Evolutionary conservation across 2,113 vertebrate species (phyloP), one percentile per base, ranked within the genome.

Genomic region (Macrotus californicus): DNA sequence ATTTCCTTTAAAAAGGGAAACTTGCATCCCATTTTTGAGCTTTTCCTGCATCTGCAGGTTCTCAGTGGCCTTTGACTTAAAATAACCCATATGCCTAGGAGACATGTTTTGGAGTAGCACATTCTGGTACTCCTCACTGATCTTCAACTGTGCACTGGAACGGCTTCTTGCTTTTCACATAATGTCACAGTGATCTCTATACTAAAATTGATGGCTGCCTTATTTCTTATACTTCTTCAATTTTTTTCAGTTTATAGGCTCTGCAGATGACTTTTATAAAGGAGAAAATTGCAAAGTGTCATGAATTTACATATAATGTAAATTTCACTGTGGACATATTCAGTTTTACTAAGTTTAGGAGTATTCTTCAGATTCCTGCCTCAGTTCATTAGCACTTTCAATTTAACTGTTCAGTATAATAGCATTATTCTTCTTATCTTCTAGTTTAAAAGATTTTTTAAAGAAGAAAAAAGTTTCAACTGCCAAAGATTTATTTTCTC

Each of bases 401-500:
- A 43, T 89, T 66, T 80, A 66, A 94, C n/a, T 84, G 36, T 76
- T 59, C 36, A 82, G 22, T 73, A 36, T 34, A 81, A 46, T 2
- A 16, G 0, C 31, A 75, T 31, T 80, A 67, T 86, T 75, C 4
- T 46, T 94, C 46, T 73, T 36, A 69, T 59, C 31, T 80, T n/a
- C n/a, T 50, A 80, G 4, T 39, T 94, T 46, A 73, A 80, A 21
- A 46, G 4, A 29, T 10, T 80, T 84, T 80, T 70, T 34, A 18
- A 85, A 88, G 64, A 66, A 82, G 34, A 76, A 75, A 92, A 77
- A n/a, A 48, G 1, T 29, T 77, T 31, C n/a, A 79, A 24, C 52
- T 87, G 70, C 43, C 43, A 87, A 94, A 95, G 46, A 64, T 83
- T 90, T 95, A 46, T 76, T 61, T 82, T 91, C 34, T 93, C 46